Evolutionary conservation across 2,113 vertebrate species (phyloP), one percentile per base, ranked within the genome.

Genomic region (Corythoichthys haematopterus): DNA sequence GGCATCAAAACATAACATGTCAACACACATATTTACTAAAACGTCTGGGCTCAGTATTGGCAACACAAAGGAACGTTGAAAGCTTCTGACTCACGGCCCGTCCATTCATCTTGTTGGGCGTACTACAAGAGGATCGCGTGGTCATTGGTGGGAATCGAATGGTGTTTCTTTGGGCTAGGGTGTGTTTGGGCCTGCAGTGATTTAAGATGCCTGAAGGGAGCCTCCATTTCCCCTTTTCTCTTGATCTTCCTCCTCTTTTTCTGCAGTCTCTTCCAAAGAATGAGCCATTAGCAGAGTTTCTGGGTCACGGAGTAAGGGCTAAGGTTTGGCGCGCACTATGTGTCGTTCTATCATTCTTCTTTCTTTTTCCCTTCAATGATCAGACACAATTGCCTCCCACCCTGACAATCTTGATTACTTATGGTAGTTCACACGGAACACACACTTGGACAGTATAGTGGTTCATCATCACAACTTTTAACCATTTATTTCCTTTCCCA

Each of bases 171-270:
- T 15, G 64, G 77, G 81, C 81, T 77, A 70, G 83, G 80, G 52
- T 75, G 16, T 56, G 86, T 67, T 80, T 76, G 78, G 74, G 77
- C 80, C 65, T 68, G 83, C 63, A 58, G 64, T 84, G 85, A 90
- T 88, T 87, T 85, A 88, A 69, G 77, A 85, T 66, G 79, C 81
- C 84, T 71, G 52, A 66, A 70, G 80, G 83, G 84, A 51, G 73
- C 64, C 59, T 74, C 71, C 56, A 55, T 76, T 71, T 70, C 64
- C 64, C 69, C 68, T 66, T 62, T 65, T 74, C 64, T 56, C 76
- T 75, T 70, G 71, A 70, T 78, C 84, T 79, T 60, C 58, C 70
- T 36, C 73, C 76, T 68, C 60, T 66, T 70, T 64, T 60, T 71
- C 75, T 60, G 55, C 69, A 46, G 73, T 33, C 38, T 70, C 70